phyloP scores from a whole-genome alignment of 1,140 invertebrate species.

The Chelonus insularis region DNA sequence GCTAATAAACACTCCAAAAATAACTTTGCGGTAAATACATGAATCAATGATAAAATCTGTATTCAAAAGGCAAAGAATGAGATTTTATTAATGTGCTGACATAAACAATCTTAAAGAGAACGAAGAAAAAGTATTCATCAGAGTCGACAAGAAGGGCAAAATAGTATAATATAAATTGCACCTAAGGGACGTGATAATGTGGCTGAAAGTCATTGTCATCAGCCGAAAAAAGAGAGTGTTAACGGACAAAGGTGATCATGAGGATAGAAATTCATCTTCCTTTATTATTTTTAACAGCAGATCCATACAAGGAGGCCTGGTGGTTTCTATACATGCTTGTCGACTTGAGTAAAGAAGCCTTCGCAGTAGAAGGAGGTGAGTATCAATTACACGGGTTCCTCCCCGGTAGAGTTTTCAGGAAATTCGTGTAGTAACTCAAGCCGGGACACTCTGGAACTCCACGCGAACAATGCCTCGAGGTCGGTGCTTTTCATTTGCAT shows the following conservation, averaged over 20 bases:
- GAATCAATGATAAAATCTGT: too few relatives aligned
- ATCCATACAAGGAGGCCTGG: not conserved
- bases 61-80: too few relatives aligned
- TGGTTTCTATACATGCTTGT: not conserved
- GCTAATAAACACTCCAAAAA: too few relatives aligned
- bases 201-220: constrained; percentile 2
- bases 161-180: not conserved
- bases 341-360: constrained; percentile 14
- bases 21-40: too few relatives aligned
- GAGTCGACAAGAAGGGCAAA: not conserved
- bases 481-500: constrained; percentile 57
- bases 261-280: not conserved
- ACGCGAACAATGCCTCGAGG: constrained; percentile 53
- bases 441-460: constrained; percentile 46
- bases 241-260: not conserved
- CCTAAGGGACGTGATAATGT: constrained; percentile 2
- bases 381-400: constrained; percentile 55
- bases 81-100: not conserved
- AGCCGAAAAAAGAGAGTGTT: not conserved
- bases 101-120: not conserved
- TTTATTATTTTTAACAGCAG: not conserved
- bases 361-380: constrained; percentile 41
- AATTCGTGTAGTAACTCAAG: constrained; percentile 59
- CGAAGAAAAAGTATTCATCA: not conserved
- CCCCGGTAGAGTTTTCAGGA: constrained; percentile 52